Conservation (phyloP, 1,140 invertebrate genomes). For the Ruditapes philippinarum region DNA sequence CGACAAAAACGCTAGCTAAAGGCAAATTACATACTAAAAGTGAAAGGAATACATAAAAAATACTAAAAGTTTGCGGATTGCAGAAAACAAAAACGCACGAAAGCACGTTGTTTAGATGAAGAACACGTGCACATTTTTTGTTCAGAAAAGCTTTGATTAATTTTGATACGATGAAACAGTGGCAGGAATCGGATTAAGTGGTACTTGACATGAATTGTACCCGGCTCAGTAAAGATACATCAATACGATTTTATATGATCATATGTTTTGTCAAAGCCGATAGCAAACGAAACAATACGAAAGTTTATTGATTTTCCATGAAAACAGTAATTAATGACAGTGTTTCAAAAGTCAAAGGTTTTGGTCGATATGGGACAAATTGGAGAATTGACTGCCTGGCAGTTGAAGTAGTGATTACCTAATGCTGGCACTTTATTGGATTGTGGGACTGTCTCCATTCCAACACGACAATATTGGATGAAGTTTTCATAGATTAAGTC, state of each 20-base stretch:
- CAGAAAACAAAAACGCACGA: too few species aligned
- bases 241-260: not conserved
- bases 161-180: too few species aligned
- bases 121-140: too few species aligned
- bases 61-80: too few species aligned
- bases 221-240: not conserved
- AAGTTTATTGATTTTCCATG: not conserved
- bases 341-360: slow-evolving; percentile 2
- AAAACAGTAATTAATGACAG: slow-evolving; percentile 7
- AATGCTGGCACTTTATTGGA: not conserved
- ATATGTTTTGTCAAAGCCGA: not conserved
- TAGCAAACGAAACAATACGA: slow-evolving; percentile 3
- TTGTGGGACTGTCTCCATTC: not conserved
- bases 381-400: not conserved
- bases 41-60: too few species aligned
- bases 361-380: not conserved
- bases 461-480: not conserved
- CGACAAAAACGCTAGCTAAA: too few species aligned
- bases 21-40: too few species aligned
- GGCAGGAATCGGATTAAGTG: not conserved
- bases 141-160: too few species aligned
- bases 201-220: slow-evolving; percentile 2
- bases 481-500: not conserved
- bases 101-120: too few species aligned
- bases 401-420: not conserved